Evolutionary conservation across 2,113 vertebrate species (phyloP), one percentile per base, ranked within the genome.

Genomic region (Otus sunia): DNA sequence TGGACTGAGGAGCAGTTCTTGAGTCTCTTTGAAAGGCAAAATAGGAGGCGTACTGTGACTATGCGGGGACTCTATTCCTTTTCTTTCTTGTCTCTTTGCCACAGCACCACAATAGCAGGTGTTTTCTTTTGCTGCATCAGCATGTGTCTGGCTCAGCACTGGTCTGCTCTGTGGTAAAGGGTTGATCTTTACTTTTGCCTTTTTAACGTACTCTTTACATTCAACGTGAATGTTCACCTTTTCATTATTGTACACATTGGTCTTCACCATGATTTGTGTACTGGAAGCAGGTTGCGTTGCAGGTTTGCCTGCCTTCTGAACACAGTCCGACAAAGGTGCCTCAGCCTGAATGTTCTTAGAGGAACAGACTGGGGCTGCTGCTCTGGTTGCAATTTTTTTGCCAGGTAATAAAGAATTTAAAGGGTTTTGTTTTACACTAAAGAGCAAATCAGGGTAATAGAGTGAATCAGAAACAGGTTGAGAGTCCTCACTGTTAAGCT

Each of bases 401-500:
- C 98, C 98, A 90, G 98, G 97, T 93, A 98, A 88, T 69, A 99
- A 97, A 73, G 98, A 73, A 94, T 98, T 96, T 96, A 98, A 79
- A 88, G 97, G 90, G 96, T 98, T 97, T 93, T 97, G 93, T 97
- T 98, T 99, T 85, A 97, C 97, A 85, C 98, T 98, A 68, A 98
- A 97, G 79, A 98, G 98, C 80, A 98, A 97, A 83, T 99, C 99
- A 3, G 99, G 98, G 86, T 99, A 99, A 97, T 99, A 99, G 55
- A 99, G 98, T 5, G 98, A 98, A 96, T 99, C 99, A n/a, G 98
- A 99, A 91, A 99, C 99, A 34, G 99, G 99, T 78, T 99, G 99
- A 4, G 99, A 99, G 95, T 99, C 99, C 96, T 99, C 99, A 17
- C 99, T 99, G 97, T 99, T 99, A 86, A 99, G 99, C 95, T 99